These are phyloP conservation scores for Anisognathus igniventris DNA, from an alignment of 2,797 vertebrate genomes.

Conservation along the genomic window DNA sequence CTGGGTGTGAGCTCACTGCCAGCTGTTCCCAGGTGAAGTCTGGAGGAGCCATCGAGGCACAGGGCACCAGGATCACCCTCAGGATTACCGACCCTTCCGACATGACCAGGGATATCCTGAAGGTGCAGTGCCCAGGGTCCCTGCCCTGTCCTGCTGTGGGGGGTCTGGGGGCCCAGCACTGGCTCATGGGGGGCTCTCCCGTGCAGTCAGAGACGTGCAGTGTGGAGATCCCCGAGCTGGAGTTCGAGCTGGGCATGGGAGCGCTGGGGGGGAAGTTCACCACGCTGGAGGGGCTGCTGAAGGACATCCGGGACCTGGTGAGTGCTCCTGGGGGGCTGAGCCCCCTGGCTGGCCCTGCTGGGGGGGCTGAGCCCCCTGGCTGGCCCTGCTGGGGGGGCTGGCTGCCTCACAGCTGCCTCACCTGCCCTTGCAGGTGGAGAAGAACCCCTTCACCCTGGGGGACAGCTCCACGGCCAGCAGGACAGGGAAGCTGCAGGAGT, in stretches of 20 bases:
- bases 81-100: constrained; percentile 83
- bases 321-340: neutral
- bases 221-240: constrained; percentile 88
- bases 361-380: neutral
- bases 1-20: neutral
- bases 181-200: accelerated
- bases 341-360: accelerated
- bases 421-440: constrained; percentile 75
- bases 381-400: accelerated
- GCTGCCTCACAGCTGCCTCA: neutral
- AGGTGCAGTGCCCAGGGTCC: constrained; percentile 65
- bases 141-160: neutral
- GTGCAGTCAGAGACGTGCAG: constrained; percentile 88
- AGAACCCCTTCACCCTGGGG: constrained; percentile 89
- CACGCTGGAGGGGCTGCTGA: constrained; percentile 91
- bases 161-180: accelerated
- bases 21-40: constrained; percentile 82
- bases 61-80: constrained; percentile 87
- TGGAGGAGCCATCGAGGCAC: constrained; percentile 86
- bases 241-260: constrained; percentile 95
- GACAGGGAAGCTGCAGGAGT: constrained; percentile 77
- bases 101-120: constrained; percentile 90
- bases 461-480: constrained; percentile 79
- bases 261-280: constrained; percentile 92
- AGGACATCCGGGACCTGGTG: constrained; percentile 87